Conservation (phyloP, 2,797 vertebrate species). For the Enoplosus armatus region DNA sequence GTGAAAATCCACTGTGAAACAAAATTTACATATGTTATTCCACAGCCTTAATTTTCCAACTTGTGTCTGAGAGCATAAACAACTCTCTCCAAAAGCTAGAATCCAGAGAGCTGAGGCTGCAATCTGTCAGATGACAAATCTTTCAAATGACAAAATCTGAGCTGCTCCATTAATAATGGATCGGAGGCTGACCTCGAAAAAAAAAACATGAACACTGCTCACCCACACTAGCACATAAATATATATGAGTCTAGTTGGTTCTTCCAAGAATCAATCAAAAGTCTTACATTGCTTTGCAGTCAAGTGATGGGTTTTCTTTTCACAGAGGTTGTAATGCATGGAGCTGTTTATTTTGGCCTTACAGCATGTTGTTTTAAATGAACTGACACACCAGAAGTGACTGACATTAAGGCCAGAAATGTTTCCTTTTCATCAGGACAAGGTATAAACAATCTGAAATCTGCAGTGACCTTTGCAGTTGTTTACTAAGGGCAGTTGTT, state of each 20-base stretch:
- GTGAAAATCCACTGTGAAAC: conserved; percentile 24
- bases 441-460: conserved; percentile 70
- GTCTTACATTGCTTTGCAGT: not conserved
- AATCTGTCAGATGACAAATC: conserved; percentile 34
- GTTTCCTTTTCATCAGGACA: conserved; percentile 65
- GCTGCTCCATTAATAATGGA: conserved; percentile 41
- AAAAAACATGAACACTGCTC: conserved; percentile 7
- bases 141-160: conserved; percentile 38
- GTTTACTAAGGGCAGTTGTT: conserved; percentile 76
- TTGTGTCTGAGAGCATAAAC: not conserved
- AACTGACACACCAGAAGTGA: conserved; percentile 59
- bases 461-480: conserved; percentile 77
- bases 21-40: conserved; percentile 38
- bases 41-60: conserved; percentile 22
- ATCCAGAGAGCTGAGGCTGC: not conserved
- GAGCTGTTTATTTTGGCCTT: conserved; percentile 36
- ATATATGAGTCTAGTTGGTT: conserved; percentile 31
- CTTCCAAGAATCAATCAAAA: conserved; percentile 31
- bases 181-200: conserved; percentile 24
- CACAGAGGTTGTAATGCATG: conserved; percentile 12
- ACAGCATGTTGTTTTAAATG: conserved; percentile 53
- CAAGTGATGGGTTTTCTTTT: conserved; percentile 5
- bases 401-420: conserved; percentile 73
- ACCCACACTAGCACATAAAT: conserved; percentile 27
- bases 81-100: not conserved